A percentile compares a stretch with the other conserved stretches of the same genome.
These are phyloP conservation scores for Archegozetes longisetosus DNA, from an alignment of 1,140 invertebrate genomes.

Conservation along the genomic window DNA sequence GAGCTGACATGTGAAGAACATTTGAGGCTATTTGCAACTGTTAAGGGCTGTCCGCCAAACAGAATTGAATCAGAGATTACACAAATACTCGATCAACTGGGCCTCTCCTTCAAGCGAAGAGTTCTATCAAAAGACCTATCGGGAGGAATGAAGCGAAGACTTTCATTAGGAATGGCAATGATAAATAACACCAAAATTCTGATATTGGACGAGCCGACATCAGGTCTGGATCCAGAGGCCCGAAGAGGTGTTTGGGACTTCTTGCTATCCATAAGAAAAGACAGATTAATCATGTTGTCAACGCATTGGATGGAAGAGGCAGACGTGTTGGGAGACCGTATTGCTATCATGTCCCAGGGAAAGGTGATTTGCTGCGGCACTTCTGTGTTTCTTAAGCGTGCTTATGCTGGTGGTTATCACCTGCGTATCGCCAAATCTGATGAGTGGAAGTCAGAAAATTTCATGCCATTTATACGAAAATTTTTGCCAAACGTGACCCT, in stretches of 20 bases:
- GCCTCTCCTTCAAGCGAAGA: conserved; percentile 4
- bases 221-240: conserved; percentile 84
- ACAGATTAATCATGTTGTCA: conserved; percentile 31
- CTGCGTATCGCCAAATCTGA: conserved; percentile 19
- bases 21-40: conserved; percentile 5
- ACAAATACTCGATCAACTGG: conserved; percentile 10
- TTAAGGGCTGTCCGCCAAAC: conserved; percentile 8
- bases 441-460: neutral
- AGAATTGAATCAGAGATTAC: neutral
- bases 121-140: conserved; percentile 22
- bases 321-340: conserved; percentile 53
- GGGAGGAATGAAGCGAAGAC: conserved; percentile 39
- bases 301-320: conserved; percentile 26
- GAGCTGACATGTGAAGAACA: conserved; percentile 28
- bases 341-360: conserved; percentile 74
- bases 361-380: conserved; percentile 60
- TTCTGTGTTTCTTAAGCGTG: conserved; percentile 60
- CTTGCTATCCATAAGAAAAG: conserved; percentile 22
- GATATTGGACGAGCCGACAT: conserved; percentile 84
- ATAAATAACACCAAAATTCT: conserved; percentile 45
- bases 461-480: conserved; percentile 5
- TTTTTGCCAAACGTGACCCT: conserved; percentile 14
- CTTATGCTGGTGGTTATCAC: conserved; percentile 22
- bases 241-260: conserved; percentile 74
- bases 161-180: conserved; percentile 37